Evolutionary conservation across 1,140 invertebrate genomes (phyloP).

Genomic region (Chrysopa pallens): DNA sequence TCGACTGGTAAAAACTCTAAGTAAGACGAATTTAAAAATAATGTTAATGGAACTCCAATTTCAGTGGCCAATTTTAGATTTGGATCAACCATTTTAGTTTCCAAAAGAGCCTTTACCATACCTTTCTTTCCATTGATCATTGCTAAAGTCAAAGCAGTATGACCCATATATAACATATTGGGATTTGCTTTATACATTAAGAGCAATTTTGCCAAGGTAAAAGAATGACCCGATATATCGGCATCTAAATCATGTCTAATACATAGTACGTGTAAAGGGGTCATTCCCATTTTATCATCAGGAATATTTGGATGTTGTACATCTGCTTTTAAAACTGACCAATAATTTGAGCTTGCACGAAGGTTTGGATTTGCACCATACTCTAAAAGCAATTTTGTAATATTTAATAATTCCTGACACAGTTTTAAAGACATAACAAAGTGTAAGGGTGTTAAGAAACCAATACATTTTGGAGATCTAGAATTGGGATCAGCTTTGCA

Average conservation of each 20-base stretch:
- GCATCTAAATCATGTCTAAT: conserved; percentile 12
- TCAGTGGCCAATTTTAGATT: conserved; percentile 9
- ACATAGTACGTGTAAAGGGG: conserved; percentile 14
- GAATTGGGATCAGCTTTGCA: conserved; percentile 23
- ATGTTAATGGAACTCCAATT: conserved; percentile 14
- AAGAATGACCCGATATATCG: conserved; percentile 2
- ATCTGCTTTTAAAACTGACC: conserved; percentile 10
- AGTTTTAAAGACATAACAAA: conserved; percentile 20
- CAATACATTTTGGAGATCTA: conserved; percentile 15
- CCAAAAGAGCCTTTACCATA: conserved; percentile 9
- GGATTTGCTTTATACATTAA: conserved; percentile 6
- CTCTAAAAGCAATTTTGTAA: conserved; percentile 20
- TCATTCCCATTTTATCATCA: conserved; percentile 12
- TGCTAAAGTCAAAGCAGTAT: conserved; percentile 14
- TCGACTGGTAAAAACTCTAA: conserved; percentile 7
- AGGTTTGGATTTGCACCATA: conserved; percentile 20
- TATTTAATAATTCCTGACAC: conserved; percentile 16
- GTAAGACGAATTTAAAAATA: conserved; percentile 13
- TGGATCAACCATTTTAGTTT: conserved; percentile 9
- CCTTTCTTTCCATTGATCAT: conserved; percentile 13
- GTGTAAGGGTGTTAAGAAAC: conserved; percentile 20
- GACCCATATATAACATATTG: conserved; percentile 13
- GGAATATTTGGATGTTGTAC: neutral
- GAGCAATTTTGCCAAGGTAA: no score
- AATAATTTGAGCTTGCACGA: conserved; percentile 9